Evolutionary conservation across 2,888 invertebrate species (phyloP).

Genomic region (Pristionchus arcanus): DNA sequence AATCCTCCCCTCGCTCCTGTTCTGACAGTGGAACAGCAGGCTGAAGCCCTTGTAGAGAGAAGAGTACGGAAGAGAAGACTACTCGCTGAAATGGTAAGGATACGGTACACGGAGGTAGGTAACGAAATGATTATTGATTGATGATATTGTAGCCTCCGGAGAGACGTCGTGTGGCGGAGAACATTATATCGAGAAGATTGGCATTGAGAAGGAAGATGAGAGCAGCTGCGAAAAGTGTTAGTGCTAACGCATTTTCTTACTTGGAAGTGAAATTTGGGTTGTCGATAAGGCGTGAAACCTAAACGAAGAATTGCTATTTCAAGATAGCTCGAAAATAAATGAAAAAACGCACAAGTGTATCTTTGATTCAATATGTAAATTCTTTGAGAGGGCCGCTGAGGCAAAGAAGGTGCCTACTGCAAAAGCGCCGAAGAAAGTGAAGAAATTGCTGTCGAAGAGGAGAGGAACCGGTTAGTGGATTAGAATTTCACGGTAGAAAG

Average conservation of each 20-base stretch:
- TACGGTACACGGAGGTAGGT: background rate
- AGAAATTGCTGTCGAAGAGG: background rate
- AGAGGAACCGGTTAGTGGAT: background rate
- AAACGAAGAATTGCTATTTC: too few species aligned
- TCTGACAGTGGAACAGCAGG: constrained; percentile 24
- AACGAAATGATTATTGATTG: background rate
- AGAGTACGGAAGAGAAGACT: background rate
- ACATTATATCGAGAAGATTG: background rate
- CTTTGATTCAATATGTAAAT: too few species aligned
- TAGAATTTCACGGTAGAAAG: background rate
- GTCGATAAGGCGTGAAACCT: too few species aligned
- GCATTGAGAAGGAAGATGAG: constrained; percentile 25
- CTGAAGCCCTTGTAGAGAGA: background rate
- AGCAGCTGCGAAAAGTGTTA: background rate
- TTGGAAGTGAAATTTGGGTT: background rate
- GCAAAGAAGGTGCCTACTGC: background rate
- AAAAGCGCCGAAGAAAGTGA: background rate
- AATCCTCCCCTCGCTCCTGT: constrained; percentile 33
- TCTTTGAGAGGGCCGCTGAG: background rate
- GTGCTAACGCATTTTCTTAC: background rate
- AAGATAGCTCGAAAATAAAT: too few species aligned
- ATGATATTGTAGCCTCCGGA: background rate
- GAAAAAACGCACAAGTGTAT: background rate
- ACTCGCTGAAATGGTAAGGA: background rate
- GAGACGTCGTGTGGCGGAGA: background rate